phyloP scores from a whole-genome alignment of 2,888 invertebrate species.

The Anoncus sp. region DNA sequence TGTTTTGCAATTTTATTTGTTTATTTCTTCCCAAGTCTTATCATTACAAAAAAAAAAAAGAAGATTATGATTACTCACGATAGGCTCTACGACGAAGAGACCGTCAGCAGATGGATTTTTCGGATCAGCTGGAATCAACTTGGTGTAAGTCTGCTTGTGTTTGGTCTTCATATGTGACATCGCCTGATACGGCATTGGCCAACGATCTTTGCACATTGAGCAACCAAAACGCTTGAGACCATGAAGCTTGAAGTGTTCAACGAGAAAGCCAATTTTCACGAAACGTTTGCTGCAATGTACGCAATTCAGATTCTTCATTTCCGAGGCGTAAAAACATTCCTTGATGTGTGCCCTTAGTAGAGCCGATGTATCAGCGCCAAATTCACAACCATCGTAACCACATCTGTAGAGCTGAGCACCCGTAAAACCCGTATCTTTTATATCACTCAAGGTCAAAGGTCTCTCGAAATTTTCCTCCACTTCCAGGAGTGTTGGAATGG shows the following conservation, averaged over 20 bases:
- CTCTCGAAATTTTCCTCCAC: constrained; percentile 45
- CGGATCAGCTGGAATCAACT: constrained; percentile 83
- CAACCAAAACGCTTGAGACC: constrained; percentile 86
- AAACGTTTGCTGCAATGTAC: constrained; percentile 84
- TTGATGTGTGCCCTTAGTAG: constrained; percentile 83
- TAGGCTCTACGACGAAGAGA: constrained; percentile 84
- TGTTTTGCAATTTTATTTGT: background rate
- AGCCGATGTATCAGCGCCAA: constrained; percentile 76
- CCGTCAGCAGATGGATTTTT: constrained; percentile 83
- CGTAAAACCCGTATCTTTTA: constrained; percentile 78
- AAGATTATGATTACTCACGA: constrained; percentile 71
- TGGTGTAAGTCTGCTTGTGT: constrained; percentile 83
- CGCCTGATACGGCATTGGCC: constrained; percentile 76
- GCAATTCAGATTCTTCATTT: constrained; percentile 82
- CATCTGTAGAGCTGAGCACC: constrained; percentile 85
- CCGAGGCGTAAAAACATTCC: constrained; percentile 74
- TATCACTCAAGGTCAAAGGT: constrained; percentile 77
- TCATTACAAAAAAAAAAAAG: background rate
- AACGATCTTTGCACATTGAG: constrained; percentile 84
- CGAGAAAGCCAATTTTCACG: constrained; percentile 82
- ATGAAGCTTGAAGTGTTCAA: constrained; percentile 86
- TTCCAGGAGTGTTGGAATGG: constrained; percentile 24
- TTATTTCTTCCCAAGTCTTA: background rate
- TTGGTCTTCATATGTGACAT: constrained; percentile 84
- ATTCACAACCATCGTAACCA: constrained; percentile 82